Evolutionary conservation across 1,140 invertebrate genomes (phyloP), one percentile per base, ranked within the genome.

Genomic region (Nylanderia fulva): DNA sequence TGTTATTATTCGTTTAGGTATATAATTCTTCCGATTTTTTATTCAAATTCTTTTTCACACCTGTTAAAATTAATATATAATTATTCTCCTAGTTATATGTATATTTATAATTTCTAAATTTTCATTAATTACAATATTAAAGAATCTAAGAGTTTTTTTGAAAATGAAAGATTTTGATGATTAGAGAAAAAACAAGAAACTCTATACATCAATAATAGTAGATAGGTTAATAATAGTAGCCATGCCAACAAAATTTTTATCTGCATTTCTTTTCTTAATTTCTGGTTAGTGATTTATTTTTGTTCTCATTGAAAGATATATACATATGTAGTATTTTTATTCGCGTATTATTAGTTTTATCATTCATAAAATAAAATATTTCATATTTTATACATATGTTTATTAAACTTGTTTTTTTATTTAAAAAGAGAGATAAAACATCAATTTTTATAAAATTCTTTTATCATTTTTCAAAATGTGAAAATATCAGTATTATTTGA

Each of bases 381-480:
- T 3, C 29, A 33, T 33, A 33, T 33, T 3, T 33, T 33, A 33
- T 33, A 33, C 3, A 33, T 33, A 33, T 33, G 29, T 33, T 42
- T 60, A 24, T 60, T 27, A 27, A 36, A 24, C 29, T 75, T 42
- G n/a, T 60, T 60, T 29, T 33, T 76, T 24, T 21, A 42, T 76
- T 21, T 63, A 48, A 48, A 18, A 48, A 18, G 9, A 18, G 21
- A 29, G 13, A 27, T 4, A 15, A 61, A 27, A 74, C 5, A 29
- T 18, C 7, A 7, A 1, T 2, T 18, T 61, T 39, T 4, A 33
- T 33, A 2, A 60, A 2, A 60, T 60, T 0, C 5, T 60, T 60
- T 39, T 42, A 60, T 75, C 36, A 18, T 75, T 61, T 75, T 60
- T 56, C 24, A 5, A 39, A 75, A 60, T 60, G 15, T 54, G n/a